A percentile compares a stretch with the other conserved stretches of the same genome.
phyloP scores from a whole-genome alignment of 2,113 vertebrate genomes.

The Cettia cetti region DNA sequence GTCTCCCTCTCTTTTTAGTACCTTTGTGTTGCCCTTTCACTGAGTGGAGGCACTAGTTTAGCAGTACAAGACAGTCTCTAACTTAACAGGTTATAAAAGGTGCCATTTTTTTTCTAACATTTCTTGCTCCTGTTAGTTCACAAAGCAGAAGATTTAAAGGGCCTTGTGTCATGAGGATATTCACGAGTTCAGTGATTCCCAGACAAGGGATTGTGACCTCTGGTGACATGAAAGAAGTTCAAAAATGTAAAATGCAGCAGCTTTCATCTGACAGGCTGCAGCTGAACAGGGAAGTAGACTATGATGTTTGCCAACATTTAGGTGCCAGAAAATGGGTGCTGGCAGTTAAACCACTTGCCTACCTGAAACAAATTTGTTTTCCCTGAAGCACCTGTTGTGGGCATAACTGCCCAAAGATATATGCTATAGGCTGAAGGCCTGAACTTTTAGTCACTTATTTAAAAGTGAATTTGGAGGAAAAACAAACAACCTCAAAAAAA shows the following conservation, averaged over 20 bases:
- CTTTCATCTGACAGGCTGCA: slow-evolving; percentile 12
- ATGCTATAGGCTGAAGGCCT: not conserved
- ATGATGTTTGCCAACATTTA: not conserved
- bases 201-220: slow-evolving; percentile 1
- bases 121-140: not conserved
- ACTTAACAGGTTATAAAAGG: not conserved
- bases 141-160: not conserved
- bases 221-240: slow-evolving; percentile 7
- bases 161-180: not conserved
- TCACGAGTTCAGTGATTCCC: not conserved
- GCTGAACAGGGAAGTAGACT: not conserved
- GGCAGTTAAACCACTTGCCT: not conserved
- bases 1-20: not conserved
- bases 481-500: not conserved
- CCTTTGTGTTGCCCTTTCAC: not conserved
- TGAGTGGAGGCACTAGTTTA: not conserved
- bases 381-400: not conserved
- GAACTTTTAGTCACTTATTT: not conserved
- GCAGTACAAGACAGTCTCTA: not conserved
- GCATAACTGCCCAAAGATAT: not conserved
- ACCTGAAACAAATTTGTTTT: slow-evolving; percentile 1
- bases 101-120: not conserved
- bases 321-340: slow-evolving; percentile 6
- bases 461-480: not conserved
- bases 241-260: slow-evolving; percentile 1